Base-by-base conservation (phyloP, 2,797 vertebrate species). In the Sebastiscus albofasciatus region DNA sequence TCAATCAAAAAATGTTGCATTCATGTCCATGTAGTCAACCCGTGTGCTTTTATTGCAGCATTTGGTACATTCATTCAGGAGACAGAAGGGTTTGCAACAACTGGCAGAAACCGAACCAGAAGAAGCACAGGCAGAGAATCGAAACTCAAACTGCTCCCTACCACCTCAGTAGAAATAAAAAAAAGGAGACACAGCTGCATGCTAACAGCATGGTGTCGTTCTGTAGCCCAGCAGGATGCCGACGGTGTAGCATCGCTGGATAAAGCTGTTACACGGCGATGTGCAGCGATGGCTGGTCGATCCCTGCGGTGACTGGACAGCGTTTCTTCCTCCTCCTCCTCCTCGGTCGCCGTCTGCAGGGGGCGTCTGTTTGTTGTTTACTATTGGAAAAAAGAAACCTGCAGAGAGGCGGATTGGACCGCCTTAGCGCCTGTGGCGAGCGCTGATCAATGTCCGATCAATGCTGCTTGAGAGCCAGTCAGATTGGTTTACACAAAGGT, bases 361-460 rank as follows among this genome's bases (percentile, higher is more conserved):
- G 56, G 68, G 64, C 2, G 2, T 62, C 34, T 69, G 60, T 77
- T 90, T 89, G 83, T 77, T 87, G 85, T 84, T 83, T 84, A 49
- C 49, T 68, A 42, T 62, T 18, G 71, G 75, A 59, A 56, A 59
- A 56, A 27, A 39, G 79, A 46, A 72, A 75, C 72, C 81, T 24
- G 72, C 79, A 72, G 87, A 22, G 82, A 73, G 55, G 49, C 72
- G 46, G 66, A 67, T 34, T 60, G 75, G 72, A 52, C 73, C 14
- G 8, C 39, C 77, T 58, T 4, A 52, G 75, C 1, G 1, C 69
- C 58, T 26, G 46, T 8, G 46, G 70, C 31, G 4, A 75, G 75
- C 60, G 0, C 33, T 34, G 39, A 87, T 87, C 76, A 13, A 78
- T 73, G 60, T 59, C 72, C 6, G 29, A 59, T n/a, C 49, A 5